phyloP scores from a whole-genome alignment of 2,113 vertebrate genomes.

The Pygoscelis antarcticus region DNA sequence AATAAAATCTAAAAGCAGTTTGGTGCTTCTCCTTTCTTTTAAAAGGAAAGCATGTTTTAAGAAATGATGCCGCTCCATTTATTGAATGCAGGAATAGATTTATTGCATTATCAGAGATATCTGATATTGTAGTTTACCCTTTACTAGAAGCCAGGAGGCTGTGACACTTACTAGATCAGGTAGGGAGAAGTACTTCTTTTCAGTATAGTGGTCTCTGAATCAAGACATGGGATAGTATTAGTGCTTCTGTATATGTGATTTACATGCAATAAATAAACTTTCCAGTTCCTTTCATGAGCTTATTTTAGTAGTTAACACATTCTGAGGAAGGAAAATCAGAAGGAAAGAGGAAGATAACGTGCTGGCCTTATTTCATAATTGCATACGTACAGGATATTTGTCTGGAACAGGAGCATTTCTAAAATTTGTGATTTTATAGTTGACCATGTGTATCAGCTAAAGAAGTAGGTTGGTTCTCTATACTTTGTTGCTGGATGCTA shows the following conservation, averaged over 20 bases:
- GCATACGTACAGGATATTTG: accelerated
- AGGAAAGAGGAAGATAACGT: not conserved
- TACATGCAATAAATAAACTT: not conserved
- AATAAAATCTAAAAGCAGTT: not conserved
- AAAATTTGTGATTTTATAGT: not conserved
- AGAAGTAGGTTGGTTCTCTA: not conserved
- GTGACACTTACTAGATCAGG: not conserved
- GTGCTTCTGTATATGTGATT: not conserved
- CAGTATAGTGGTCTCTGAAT: not conserved
- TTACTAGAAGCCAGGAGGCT: not conserved
- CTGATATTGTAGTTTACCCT: not conserved
- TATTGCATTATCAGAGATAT: not conserved
- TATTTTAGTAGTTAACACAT: not conserved
- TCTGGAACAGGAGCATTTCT: not conserved
- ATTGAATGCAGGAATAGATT: not conserved
- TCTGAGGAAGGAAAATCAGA: not conserved
- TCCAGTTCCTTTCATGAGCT: not conserved
- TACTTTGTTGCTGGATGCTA: not conserved
- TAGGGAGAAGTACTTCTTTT: not conserved
- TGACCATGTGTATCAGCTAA: not conserved
- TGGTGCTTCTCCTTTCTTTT: not conserved
- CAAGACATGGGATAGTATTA: not conserved
- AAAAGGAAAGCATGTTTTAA: not conserved
- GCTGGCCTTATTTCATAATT: not conserved
- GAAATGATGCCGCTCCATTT: not conserved